phyloP scores from a whole-genome alignment of 2,113 vertebrate species.

The Seriola dumerili region DNA sequence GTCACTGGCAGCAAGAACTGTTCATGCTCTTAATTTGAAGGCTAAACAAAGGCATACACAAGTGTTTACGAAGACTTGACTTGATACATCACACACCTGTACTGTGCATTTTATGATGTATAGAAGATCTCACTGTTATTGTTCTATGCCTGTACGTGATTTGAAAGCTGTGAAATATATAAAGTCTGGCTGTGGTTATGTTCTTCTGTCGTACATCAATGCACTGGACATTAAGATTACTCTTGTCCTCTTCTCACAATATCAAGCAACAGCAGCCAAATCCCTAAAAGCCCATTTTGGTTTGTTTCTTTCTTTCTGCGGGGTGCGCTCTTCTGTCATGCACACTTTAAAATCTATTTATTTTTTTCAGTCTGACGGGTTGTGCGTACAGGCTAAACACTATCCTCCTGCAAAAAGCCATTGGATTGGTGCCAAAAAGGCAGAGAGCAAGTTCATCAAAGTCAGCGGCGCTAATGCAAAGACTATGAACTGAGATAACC shows the following conservation, averaged over 20 bases:
- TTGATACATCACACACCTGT: not conserved
- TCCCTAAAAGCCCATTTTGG: constrained; percentile 46
- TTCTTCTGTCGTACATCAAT: constrained; percentile 1
- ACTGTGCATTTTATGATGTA: not conserved
- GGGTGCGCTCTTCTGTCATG: constrained; percentile 50
- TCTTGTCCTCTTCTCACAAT: constrained; percentile 7
- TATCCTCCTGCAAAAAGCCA: constrained; percentile 23
- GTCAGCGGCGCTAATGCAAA: constrained; percentile 16
- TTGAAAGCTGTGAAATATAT: not conserved
- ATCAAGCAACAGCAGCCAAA: constrained; percentile 32
- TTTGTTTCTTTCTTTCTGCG: constrained; percentile 31
- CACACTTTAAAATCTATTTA: constrained; percentile 61
- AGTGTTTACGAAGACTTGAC: not conserved
- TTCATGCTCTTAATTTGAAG: not conserved
- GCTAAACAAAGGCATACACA: not conserved
- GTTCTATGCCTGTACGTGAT: not conserved
- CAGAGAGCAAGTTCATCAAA: constrained; percentile 44
- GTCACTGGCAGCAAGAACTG: not conserved
- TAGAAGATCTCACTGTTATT: not conserved
- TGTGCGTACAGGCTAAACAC: constrained; percentile 51
- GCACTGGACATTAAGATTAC: constrained; percentile 11
- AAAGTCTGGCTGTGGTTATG: not conserved
- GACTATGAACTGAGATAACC: constrained; percentile 36
- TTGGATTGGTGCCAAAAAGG: constrained; percentile 18
- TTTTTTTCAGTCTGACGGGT: constrained; percentile 35